Base-by-base conservation (phyloP, 1,140 invertebrate species). In the Saxidomus purpurata region DNA sequence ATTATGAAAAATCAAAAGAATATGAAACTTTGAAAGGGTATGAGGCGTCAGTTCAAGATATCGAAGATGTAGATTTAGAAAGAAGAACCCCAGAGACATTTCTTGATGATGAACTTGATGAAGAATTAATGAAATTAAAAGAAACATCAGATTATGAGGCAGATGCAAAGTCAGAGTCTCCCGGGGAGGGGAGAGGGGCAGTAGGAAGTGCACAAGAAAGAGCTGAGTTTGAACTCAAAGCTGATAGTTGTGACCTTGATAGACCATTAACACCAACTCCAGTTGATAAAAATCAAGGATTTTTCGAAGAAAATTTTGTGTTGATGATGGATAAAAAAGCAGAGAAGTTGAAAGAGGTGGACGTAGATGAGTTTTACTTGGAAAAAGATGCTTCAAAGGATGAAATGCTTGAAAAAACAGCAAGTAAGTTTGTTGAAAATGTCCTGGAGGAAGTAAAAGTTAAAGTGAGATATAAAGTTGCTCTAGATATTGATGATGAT, bases 91-190 rank as follows among this genome's bases (percentile, higher is more conserved):
- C 71, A 55, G 84, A 87, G 43, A 87, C 71, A 76, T 77, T 61
- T 76, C 81, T 89, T 69, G 89, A 93, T 36, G 91, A 93, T 49
- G 90, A 91, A 80, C 88, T 92, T 34, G 92, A 95, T 81, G 88
- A 93, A 89, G 93, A 91, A 69, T 85, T 95, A 76, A 76, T 96
- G 22, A 95, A 95, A 77, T 83, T 95, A 34, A 96, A 96, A 93
- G 96, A 96, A 87, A 94, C 91, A 43, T 95, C 94, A 84, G 94
- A 95, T 85, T 96, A 96, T 87, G 88, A 95, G 19, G 94, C 95
- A 91, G 89, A 90, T n/a, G 43, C 76, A 40, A 71, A 85, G 43
- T 69, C 43, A 22, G 89, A 74, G 43, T 63, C 31, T 8, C 28
- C 34, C 40, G 34, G 71, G 36, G 71, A 61, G 49, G 83, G 80